Percentiles rank a stretch among this genome's conserved stretches.
Evolutionary conservation across 2,888 invertebrate species (phyloP).

Genomic region (Ochropacha duplaris): DNA sequence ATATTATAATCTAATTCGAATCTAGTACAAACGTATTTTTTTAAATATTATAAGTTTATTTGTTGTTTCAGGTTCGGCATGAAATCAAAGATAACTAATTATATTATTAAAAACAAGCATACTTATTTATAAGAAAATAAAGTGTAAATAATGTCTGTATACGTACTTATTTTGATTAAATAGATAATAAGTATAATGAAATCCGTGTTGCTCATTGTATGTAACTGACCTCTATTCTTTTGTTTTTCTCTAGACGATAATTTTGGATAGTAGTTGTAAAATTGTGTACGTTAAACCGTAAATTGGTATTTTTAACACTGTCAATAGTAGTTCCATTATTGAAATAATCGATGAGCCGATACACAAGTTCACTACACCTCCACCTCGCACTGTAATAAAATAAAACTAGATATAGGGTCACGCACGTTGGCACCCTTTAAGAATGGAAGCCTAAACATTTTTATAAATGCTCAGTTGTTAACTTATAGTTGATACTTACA

Average conservation of each 20-base stretch:
- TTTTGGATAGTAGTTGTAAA: constrained; percentile 25
- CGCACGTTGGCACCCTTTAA: no score
- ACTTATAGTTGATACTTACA: constrained; percentile 71
- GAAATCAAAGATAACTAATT: no score
- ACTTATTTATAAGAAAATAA: neutral
- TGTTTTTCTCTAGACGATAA: constrained; percentile 26
- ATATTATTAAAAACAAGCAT: no score
- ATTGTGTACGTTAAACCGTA: constrained; percentile 27
- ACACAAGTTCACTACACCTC: constrained; percentile 68
- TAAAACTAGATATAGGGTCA: neutral
- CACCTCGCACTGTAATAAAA: constrained; percentile 62
- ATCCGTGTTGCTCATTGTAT: neutral
- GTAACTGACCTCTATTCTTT: constrained; percentile 7
- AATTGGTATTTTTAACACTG: constrained; percentile 41
- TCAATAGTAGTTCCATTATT: constrained; percentile 57
- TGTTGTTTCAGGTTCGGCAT: no score
- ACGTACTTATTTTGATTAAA: no score
- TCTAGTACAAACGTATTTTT: no score
- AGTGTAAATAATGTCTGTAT: neutral
- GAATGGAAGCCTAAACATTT: no score
- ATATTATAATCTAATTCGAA: no score
- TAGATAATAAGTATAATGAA: neutral
- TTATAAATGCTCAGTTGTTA: neutral
- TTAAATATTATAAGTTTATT: no score
- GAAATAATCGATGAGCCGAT: constrained; percentile 71